Evolutionary conservation across 53 echinoderm and acorn worm species (phyloP).

Genomic region (Crossaster papposus): DNA sequence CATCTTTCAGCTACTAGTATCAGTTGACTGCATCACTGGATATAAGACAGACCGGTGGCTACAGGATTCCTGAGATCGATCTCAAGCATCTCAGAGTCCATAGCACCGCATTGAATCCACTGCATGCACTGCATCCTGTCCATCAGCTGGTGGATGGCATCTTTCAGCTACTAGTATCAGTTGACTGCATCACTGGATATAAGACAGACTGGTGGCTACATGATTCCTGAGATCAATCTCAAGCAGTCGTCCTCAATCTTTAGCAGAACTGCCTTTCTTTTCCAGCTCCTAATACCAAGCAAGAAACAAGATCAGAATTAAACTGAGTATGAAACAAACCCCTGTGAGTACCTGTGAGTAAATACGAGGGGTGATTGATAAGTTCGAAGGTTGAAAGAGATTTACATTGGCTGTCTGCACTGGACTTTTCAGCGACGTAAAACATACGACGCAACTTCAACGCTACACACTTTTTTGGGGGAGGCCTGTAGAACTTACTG

Average conservation of each 20-base stretch:
- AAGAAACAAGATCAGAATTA: not conserved
- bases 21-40: not conserved
- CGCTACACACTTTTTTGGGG: too few relatives aligned
- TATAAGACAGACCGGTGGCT: not conserved
- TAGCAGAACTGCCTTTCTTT: slow-evolving; percentile 7
- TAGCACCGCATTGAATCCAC: too few relatives aligned
- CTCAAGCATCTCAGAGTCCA: too few relatives aligned
- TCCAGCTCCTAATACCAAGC: slow-evolving; percentile 16
- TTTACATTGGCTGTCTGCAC: too few relatives aligned
- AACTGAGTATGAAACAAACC: too few relatives aligned
- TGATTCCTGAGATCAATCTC: not conserved
- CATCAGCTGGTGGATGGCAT: not conserved
- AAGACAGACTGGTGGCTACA: not conserved
- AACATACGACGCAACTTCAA: too few relatives aligned
- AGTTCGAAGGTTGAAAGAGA: too few relatives aligned
- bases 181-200: not conserved
- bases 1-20: too few relatives aligned
- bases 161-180: not conserved
- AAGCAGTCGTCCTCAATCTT: slow-evolving; percentile 8
- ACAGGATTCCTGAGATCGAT: not conserved
- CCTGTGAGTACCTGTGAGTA: too few relatives aligned
- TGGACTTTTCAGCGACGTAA: too few relatives aligned
- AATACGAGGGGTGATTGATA: too few relatives aligned
- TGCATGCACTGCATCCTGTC: not conserved
- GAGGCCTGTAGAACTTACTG: too few relatives aligned